phyloP scores from a whole-genome alignment of 92 coral and sea anemone species.

The Palythoa grandiflora region DNA sequence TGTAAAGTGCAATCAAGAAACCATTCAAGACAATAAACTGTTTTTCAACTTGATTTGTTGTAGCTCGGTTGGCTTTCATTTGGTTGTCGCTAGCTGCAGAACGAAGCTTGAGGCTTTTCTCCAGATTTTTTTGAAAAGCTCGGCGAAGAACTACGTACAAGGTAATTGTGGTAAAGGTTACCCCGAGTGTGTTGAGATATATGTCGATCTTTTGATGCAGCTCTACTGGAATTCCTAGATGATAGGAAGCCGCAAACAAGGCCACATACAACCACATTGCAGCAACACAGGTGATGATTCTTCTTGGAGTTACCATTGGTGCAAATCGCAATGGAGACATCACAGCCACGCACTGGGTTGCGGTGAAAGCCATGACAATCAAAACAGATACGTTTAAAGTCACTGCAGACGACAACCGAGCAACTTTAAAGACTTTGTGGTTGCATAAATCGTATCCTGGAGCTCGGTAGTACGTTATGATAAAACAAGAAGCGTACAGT shows the following conservation, averaged over 20 bases:
- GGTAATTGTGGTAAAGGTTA: conserved; percentile 18
- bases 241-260: conserved; percentile 6
- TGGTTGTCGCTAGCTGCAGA: too few relatives aligned
- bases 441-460: not conserved
- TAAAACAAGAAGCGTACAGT: too few relatives aligned
- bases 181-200: conserved; percentile 20
- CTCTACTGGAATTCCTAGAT: conserved; percentile 11
- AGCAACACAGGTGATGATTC: conserved; percentile 1
- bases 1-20: too few relatives aligned
- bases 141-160: not conserved
- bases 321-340: too few relatives aligned
- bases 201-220: conserved; percentile 20
- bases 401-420: not conserved
- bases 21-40: too few relatives aligned
- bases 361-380: too few relatives aligned
- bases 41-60: too few relatives aligned
- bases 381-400: not conserved
- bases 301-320: not conserved
- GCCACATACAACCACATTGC: conserved; percentile 25
- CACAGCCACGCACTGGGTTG: too few relatives aligned
- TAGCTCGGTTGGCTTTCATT: too few relatives aligned
- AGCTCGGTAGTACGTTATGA: not conserved
- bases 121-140: too few relatives aligned
- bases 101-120: too few relatives aligned
- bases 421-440: not conserved